Conservation (phyloP, 2,113 vertebrate species). For the Aldabrachelys gigantea region DNA sequence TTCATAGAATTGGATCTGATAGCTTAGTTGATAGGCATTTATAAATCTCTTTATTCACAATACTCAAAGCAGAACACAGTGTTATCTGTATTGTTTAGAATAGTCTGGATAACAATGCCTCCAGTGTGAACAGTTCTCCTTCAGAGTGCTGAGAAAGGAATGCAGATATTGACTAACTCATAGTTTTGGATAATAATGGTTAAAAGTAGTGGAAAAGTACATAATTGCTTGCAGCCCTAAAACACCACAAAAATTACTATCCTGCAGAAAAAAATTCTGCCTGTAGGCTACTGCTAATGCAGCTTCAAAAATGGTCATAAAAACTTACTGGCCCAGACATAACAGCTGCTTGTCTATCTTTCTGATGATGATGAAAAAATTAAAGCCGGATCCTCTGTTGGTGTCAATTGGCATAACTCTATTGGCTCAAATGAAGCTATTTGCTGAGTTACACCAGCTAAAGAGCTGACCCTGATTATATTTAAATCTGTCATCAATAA, state of each 20-base stretch:
- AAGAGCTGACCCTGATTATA: conserved; percentile 28
- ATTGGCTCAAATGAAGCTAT: background rate
- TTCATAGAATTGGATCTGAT: conserved; percentile 47
- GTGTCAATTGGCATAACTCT: background rate
- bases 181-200: conserved; percentile 58
- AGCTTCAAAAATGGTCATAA: conserved; percentile 48
- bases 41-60: conserved; percentile 29
- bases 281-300: background rate
- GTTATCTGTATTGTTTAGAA: conserved; percentile 65
- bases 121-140: conserved; percentile 55
- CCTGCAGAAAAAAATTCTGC: background rate
- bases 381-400: conserved; percentile 10
- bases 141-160: conserved; percentile 53
- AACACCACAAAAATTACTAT: conserved; percentile 36
- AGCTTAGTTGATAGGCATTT: conserved; percentile 48
- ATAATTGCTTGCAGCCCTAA: conserved; percentile 34
- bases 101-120: conserved; percentile 61
- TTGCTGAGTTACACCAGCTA: background rate
- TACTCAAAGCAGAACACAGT: conserved; percentile 39
- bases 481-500: background rate
- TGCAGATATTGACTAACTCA: conserved; percentile 52
- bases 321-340: conserved; percentile 4
- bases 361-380: background rate
- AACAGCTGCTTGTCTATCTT: background rate
- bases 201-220: conserved; percentile 66